phyloP scores from a whole-genome alignment of 1,140 invertebrate species.

The Ptiloglossa arizonensis region DNA sequence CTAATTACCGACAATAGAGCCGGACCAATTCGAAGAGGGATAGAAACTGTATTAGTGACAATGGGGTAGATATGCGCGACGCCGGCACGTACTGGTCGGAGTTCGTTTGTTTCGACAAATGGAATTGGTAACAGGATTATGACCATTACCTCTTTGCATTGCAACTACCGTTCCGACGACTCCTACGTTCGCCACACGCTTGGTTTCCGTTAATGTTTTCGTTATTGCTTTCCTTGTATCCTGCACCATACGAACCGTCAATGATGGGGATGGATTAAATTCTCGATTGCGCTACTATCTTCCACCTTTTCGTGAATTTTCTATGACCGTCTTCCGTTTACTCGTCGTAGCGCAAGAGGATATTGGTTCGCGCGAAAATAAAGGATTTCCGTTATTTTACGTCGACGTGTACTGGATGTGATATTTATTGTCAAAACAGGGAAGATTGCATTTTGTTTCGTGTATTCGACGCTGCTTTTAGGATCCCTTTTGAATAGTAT shows the following conservation, averaged over 20 bases:
- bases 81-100: slow-evolving; percentile 56
- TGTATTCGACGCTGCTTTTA: no score
- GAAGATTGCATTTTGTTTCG: no score
- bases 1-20: slow-evolving; percentile 49
- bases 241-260: no score
- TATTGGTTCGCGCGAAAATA: no score
- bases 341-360: no score
- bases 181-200: slow-evolving; percentile 21
- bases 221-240: slow-evolving; percentile 14
- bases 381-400: no score
- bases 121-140: slow-evolving; percentile 69
- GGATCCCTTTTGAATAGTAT: no score
- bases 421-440: no score
- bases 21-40: slow-evolving; percentile 31
- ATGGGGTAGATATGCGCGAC: slow-evolving; percentile 54
- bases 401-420: no score
- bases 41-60: slow-evolving; percentile 60
- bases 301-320: no score
- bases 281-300: background rate
- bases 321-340: no score
- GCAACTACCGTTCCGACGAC: slow-evolving; percentile 39
- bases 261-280: slow-evolving; percentile 5
- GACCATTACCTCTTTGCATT: slow-evolving; percentile 67
- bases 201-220: slow-evolving; percentile 26
- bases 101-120: slow-evolving; percentile 71